These are phyloP conservation scores for Prionailurus bengalensis DNA, from an alignment of 2,113 vertebrate genomes.

Conservation along the genomic window DNA sequence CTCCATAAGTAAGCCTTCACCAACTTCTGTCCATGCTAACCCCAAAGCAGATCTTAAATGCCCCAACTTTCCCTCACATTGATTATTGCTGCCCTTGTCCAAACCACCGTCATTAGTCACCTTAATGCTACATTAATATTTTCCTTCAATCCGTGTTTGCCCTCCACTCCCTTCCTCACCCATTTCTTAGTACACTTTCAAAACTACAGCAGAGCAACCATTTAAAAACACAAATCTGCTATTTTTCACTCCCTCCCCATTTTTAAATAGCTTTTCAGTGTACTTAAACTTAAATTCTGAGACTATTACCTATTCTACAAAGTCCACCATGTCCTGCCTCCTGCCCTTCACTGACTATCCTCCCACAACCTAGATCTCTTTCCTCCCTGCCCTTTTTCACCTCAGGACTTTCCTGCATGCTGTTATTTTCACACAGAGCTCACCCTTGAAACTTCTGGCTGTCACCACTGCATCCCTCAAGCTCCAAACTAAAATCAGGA, in stretches of 20 bases:
- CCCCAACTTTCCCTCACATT: background rate
- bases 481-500: background rate
- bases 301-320: background rate
- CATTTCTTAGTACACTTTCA: background rate
- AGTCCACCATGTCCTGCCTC: background rate
- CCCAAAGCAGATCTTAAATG: background rate
- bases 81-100: background rate
- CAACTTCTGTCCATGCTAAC: background rate
- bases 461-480: background rate
- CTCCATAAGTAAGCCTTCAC: background rate
- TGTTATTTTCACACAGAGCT: background rate
- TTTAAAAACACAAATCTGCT: background rate
- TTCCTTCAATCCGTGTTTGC: background rate
- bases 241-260: background rate
- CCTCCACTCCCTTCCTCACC: background rate
- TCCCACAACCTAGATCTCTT: background rate
- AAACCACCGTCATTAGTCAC: background rate
- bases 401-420: background rate
- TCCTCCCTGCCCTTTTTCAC: too few relatives aligned
- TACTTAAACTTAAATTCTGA: background rate
- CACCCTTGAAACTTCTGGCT: background rate
- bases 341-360: background rate
- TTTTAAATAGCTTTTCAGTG: background rate
- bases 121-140: background rate
- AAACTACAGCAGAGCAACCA: background rate